Evolutionary conservation across 2,888 invertebrate genomes (phyloP), one percentile per base, ranked within the genome.

Genomic region (Danaus chrysippus): DNA sequence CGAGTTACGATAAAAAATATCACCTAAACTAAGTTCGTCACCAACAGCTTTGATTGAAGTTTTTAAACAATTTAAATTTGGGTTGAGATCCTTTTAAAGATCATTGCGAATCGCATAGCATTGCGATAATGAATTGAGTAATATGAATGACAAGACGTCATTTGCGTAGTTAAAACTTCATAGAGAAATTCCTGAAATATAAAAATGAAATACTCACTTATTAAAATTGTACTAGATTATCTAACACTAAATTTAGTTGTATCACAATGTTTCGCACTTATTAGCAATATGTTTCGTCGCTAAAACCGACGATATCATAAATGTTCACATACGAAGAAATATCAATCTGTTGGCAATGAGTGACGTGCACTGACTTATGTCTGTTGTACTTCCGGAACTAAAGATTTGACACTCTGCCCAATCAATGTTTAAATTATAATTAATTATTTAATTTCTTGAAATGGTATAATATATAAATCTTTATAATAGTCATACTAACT

Each of bases 201-300:
- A 68, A 70, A 68, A 77, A 70, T 66, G 65, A 69, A 76, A 83
- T 87, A 89, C 89, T 89, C 83, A 91, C 91, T 83, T 87, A 77
- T 81, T 82, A 78, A 81, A 86, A 81, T 88, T 86, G 83, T 86
- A 86, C 86, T 90, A 91, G 77, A 78, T 79, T 83, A 84, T 76
- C 80, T 89, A 89, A 86, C 73, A 76, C 83, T 90, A 87, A 75
- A 78, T 77, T 77, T 83, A 82, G 85, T 82, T 81, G 23, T 88
- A 89, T 87, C 87, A 89, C 87, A 88, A 87, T 82, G 79, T 79
- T 86, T 86, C 80, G 75, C 83, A 81, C 82, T 83, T 86, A 83
- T 82, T 84, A 77, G 76, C 81, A 82, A 82, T 84, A 82, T 77
- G 78, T 83, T 85, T 83, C 82, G 84, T 83, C 83, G 80, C 70